Base-by-base conservation (phyloP, 1,140 invertebrate species). In the Aphaenogaster floridana region DNA sequence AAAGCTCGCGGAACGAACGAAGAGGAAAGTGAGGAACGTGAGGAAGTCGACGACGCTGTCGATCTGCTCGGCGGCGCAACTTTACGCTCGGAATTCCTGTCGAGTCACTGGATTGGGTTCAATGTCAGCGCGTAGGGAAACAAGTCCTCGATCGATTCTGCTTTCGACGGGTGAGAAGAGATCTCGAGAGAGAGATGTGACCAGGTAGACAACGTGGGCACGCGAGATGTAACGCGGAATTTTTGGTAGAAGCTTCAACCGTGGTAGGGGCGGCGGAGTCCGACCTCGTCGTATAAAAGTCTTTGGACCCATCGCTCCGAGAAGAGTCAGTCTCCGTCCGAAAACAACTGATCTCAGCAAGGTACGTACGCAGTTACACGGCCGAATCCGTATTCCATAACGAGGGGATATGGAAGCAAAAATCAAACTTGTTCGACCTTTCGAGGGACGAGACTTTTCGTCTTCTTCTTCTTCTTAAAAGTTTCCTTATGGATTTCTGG, bases 51-150 rank as follows among this genome's bases (percentile, higher is more conserved):
- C 7, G 39, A 39, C 2, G 28, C 28, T 28, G 28, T 28, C 28
- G 4, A 39, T 36, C 2, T 36, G 17, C 11, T 59, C 17, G 42
- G 4, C 50, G 21, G 7, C 15, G 36, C 17, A 50, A 76, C 39
- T 28, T 77, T n/a, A 50, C 63, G 13, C 13, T 69, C 42, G 42
- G 21, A 57, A 86, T 69, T 78, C 72, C 42, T 86, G 28, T 74
- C 11, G 84, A 88, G 80, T 85, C 86, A 71, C 71, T 59, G 42
- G 72, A 64, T 9, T 72, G 36, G 21, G 66, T 88, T 89, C 86
- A 89, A 89, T 87, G 88, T 78, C 86, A 78, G 50, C 21, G 7
- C 28, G 50, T 57, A 69, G 4, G n/a, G 54, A 39, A 84, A 84
- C 42, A 4, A 63, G 45, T 63, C 42, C 15, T 71, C 36, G 13